A percentile compares a stretch with the other conserved stretches of the same genome.
These are phyloP conservation scores for Nebria salina DNA, from an alignment of 2,888 invertebrate species.

Conservation along the genomic window DNA sequence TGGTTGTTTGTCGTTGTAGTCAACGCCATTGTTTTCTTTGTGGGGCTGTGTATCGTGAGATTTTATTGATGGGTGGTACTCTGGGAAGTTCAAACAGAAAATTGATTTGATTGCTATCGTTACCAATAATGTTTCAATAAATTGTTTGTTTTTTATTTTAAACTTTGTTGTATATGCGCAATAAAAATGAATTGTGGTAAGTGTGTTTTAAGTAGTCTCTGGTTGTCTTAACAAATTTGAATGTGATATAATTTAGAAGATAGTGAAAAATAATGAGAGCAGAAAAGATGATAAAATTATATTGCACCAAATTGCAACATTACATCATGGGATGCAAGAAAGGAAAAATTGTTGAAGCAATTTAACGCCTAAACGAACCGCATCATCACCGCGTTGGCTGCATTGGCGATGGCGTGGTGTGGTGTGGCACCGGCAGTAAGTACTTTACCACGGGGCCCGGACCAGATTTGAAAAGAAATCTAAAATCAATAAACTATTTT, in stretches of 20 bases:
- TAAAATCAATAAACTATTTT: slow-evolving; percentile 46
- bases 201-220: no score
- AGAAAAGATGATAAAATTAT: not conserved
- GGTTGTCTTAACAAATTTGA: no score
- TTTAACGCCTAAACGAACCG: slow-evolving; percentile 40
- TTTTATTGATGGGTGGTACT: slow-evolving; percentile 6
- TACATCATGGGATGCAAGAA: not conserved
- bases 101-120: not conserved
- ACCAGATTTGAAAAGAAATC: slow-evolving; percentile 45
- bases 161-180: no score
- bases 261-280: not conserved
- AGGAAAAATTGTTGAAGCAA: slow-evolving; percentile 22
- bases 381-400: not conserved
- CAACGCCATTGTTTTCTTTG: slow-evolving; percentile 1
- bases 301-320: not conserved
- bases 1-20: slow-evolving; percentile 9
- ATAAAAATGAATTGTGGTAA: no score
- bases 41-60: not conserved
- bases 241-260: not conserved
- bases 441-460: slow-evolving; percentile 32
- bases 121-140: not conserved
- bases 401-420: not conserved
- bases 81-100: not conserved
- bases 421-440: slow-evolving; percentile 28
- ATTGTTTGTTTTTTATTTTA: no score